Base-by-base conservation (phyloP, 2,113 vertebrate genomes). In the Bos javanicus region DNA sequence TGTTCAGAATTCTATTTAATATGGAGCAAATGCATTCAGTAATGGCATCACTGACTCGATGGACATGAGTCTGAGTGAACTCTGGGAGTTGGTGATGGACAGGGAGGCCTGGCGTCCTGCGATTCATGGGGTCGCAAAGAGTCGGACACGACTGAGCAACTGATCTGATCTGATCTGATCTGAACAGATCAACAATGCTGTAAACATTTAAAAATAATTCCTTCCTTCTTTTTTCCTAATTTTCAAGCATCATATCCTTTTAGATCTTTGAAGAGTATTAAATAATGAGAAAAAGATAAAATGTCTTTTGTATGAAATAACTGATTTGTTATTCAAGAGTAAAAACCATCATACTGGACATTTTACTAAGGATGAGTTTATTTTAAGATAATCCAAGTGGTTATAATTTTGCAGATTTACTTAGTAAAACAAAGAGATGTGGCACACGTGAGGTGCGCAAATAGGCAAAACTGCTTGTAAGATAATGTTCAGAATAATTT, bases 1-100 rank as follows among this genome's bases (percentile, higher is more conserved):
- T 87, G 43, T 21, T 39, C 46, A 94, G 78, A 92, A 76, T 74
- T 92, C 26, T 81, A 25, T 93, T 94, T 97, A 91, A 88, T 80
- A 12, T 36, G 50, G 56, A 91, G 16, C 16, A 46, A 85, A 33
- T 91, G 28, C 52, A 90, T 50, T 94, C 19, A 89, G 30, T 59
- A 94, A 80, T 46, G 43, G 43, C 43, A 46, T 46, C 43, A 46
- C 43, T 46, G 43, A 7, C 43, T 46, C 43, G 7, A 46, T 46
- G 43, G 43, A 46, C 43, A 46, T 46, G 43, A 46, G 43, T 46
- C 43, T 46, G 43, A 46, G 43, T 46, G 43, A 46, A 46, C 43
- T 46, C 43, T 46, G 43, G 43, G 43, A 46, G 43, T 46, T 46
- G 43, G 43, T 46, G 6, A 46, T 46, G 43, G 43, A 46, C 43